Conservation (phyloP, 2,888 invertebrate species). For the Pimpla rufipes region DNA sequence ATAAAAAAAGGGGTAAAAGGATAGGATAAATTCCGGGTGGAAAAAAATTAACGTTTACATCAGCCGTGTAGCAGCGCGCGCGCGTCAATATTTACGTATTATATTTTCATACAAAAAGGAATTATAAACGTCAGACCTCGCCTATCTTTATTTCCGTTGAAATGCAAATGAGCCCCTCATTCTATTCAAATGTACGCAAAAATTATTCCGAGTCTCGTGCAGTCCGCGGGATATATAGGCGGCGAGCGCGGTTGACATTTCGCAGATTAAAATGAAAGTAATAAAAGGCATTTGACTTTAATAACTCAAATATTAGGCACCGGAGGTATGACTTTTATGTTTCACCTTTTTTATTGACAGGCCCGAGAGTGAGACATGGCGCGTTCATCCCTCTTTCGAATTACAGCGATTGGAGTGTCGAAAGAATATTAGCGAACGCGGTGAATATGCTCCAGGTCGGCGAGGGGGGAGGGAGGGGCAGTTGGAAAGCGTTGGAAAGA, state of each 20-base stretch:
- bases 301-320: neutral
- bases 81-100: slow-evolving; percentile 3
- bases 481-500: slow-evolving; percentile 39
- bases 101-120: neutral
- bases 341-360: neutral
- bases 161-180: neutral
- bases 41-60: neutral
- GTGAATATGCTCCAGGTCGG: neutral
- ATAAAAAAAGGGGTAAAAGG: slow-evolving; percentile 16
- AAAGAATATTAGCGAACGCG: slow-evolving; percentile 14
- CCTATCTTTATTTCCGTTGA: neutral
- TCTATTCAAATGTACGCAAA: slow-evolving; percentile 1
- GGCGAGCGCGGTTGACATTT: neutral
- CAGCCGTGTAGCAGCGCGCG: neutral
- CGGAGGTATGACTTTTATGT: neutral
- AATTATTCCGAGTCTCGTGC: neutral
- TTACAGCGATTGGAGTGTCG: slow-evolving; percentile 23
- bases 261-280: neutral
- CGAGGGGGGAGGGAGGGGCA: slow-evolving; percentile 51
- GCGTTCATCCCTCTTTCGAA: slow-evolving; percentile 9
- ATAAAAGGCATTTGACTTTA: neutral
- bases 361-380: neutral
- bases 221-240: neutral
- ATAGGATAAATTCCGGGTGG: neutral
- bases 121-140: neutral